These are phyloP conservation scores for Nautilus pompilius DNA, from an alignment of 1,140 invertebrate species.

Conservation along the genomic window DNA sequence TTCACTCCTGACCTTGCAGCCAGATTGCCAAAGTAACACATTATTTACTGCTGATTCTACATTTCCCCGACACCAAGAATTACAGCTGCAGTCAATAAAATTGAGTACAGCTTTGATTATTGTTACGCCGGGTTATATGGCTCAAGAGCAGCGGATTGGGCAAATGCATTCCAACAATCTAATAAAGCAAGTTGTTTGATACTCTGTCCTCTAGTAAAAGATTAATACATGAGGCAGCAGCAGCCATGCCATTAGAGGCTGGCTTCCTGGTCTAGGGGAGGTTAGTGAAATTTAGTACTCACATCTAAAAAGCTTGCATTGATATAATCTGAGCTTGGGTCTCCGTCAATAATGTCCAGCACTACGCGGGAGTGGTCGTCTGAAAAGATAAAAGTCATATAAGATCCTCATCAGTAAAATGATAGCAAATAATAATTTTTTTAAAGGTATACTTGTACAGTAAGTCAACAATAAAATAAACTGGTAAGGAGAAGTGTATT, in stretches of 20 bases:
- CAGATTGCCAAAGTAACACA: no score
- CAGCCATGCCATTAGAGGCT: neutral
- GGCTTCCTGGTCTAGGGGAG: neutral
- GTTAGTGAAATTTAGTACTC: slow-evolving; percentile 30
- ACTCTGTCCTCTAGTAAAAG: neutral
- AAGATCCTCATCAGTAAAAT: neutral
- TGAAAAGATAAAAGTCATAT: slow-evolving; percentile 55
- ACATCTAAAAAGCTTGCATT: slow-evolving; percentile 94
- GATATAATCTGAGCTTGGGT: slow-evolving; percentile 80
- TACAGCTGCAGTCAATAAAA: no score
- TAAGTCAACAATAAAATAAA: neutral
- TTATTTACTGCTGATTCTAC: no score
- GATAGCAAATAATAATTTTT: neutral
- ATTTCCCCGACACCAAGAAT: no score
- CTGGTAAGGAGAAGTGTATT: neutral
- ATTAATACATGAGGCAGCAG: neutral
- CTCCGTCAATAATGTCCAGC: slow-evolving; percentile 70
- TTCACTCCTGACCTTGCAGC: no score
- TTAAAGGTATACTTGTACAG: neutral
- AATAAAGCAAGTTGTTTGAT: neutral
- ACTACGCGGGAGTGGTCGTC: slow-evolving; percentile 93
- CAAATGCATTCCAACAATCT: neutral
- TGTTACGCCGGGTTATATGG: no score
- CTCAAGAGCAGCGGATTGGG: neutral
- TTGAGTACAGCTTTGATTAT: no score